Conservation (phyloP, 2,113 vertebrate genomes). For the Neogale vison region DNA sequence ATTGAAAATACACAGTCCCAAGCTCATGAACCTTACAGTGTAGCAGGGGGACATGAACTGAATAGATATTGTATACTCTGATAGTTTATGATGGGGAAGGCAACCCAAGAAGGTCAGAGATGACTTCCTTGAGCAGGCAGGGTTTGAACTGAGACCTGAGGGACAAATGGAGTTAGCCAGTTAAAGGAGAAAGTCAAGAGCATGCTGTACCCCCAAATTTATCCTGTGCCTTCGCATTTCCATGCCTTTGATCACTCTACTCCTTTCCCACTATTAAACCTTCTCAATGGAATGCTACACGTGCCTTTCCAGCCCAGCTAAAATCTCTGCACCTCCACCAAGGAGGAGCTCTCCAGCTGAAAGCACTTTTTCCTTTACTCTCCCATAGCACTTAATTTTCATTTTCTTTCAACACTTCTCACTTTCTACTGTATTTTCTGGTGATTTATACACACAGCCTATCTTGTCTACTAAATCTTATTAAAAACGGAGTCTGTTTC, state of each 20-base stretch:
- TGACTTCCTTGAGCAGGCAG: background rate
- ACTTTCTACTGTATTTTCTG: slow-evolving; percentile 6
- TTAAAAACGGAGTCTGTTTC: slow-evolving; percentile 14
- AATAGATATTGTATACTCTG: background rate
- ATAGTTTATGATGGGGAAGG: background rate
- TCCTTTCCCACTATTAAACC: background rate
- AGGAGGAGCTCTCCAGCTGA: background rate
- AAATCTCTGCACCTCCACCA: background rate
- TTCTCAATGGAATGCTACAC: background rate
- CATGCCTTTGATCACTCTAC: too few species aligned
- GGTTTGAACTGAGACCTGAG: background rate
- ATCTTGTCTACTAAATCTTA: slow-evolving; percentile 35
- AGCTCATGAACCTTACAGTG: background rate
- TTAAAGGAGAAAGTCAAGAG: background rate
- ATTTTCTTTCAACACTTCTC: background rate
- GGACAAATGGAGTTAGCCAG: background rate
- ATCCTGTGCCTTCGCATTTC: background rate
- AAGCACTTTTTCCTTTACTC: background rate
- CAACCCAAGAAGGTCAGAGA: background rate
- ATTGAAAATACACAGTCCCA: background rate
- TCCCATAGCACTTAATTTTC: background rate
- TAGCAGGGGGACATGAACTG: background rate
- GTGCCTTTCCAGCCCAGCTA: background rate
- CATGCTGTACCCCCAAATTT: background rate
- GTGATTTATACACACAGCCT: slow-evolving; percentile 4